phyloP scores from a whole-genome alignment of 1,140 invertebrate species.

The Drosophila carrolli region DNA sequence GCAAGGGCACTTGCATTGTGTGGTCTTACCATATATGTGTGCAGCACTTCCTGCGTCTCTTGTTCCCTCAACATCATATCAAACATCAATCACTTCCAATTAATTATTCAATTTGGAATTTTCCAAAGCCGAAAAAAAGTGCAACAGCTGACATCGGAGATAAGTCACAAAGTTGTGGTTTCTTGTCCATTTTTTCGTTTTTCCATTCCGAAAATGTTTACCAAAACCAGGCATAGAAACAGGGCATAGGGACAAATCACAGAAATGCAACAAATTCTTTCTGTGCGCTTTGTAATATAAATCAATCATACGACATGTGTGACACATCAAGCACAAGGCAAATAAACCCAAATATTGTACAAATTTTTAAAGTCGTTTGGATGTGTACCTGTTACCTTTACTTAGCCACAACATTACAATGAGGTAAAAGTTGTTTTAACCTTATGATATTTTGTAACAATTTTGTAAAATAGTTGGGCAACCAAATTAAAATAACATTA shows the following conservation, averaged over 20 bases:
- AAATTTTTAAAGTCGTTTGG: background rate
- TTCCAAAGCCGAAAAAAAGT: conserved; percentile 2
- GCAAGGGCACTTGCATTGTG: background rate
- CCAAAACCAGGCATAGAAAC: conserved; percentile 1
- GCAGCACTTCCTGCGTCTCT: background rate
- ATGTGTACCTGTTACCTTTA: background rate
- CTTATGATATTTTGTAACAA: no score
- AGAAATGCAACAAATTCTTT: conserved; percentile 36
- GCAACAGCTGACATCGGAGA: conserved; percentile 33
- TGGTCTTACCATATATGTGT: no score
- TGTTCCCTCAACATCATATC: background rate
- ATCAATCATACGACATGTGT: conserved; percentile 73
- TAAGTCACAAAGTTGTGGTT: conserved; percentile 16
- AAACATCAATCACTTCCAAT: conserved; percentile 45
- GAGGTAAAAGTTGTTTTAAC: no score
- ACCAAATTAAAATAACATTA: no score
- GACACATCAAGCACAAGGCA: conserved; percentile 43
- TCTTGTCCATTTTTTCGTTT: conserved; percentile 2
- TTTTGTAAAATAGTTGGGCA: no score
- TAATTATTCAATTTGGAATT: conserved; percentile 42
- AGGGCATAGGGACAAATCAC: conserved; percentile 24
- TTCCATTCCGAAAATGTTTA: background rate
- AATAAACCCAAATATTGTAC: conserved; percentile 30
- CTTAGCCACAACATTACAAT: no score
- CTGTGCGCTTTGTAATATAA: conserved; percentile 52